A percentile compares a stretch with the other conserved stretches of the same genome.
Conservation (phyloP, 2,888 invertebrate genomes). For the Eulithis prunata region DNA sequence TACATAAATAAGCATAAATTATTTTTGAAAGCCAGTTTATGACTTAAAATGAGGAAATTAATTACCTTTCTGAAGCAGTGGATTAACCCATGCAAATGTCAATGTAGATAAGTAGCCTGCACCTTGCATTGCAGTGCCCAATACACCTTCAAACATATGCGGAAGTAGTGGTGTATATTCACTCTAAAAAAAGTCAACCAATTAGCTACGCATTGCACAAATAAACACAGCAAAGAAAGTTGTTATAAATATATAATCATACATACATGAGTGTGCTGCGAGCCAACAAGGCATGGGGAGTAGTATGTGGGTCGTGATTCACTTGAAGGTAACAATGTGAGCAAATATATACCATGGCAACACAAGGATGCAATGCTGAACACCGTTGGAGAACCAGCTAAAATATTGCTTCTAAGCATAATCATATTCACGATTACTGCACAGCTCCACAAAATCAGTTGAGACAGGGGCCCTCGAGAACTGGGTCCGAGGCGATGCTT, state of each 20-base stretch:
- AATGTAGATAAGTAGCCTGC: conserved; percentile 88
- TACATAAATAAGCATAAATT: not conserved
- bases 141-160: conserved; percentile 87
- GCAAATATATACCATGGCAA: conserved; percentile 87
- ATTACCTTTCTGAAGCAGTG: conserved; percentile 90
- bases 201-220: not conserved
- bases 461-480: conserved; percentile 89
- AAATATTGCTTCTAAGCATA: conserved; percentile 87
- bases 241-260: conserved; percentile 14
- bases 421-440: conserved; percentile 87
- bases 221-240: not conserved
- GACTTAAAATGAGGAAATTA: not conserved
- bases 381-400: conserved; percentile 77
- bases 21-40: too few relatives aligned
- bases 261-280: conserved; percentile 82
- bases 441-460: conserved; percentile 88
- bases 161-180: conserved; percentile 87
- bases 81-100: conserved; percentile 94
- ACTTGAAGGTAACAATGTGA: conserved; percentile 88
- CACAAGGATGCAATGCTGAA: conserved; percentile 86
- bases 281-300: conserved; percentile 76
- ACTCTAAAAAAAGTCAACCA: conserved; percentile 65
- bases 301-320: conserved; percentile 77
- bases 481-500: conserved; percentile 86
- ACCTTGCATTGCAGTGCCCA: conserved; percentile 94